phyloP scores from a whole-genome alignment of 2,113 vertebrate species.

The Psophia crepitans region DNA sequence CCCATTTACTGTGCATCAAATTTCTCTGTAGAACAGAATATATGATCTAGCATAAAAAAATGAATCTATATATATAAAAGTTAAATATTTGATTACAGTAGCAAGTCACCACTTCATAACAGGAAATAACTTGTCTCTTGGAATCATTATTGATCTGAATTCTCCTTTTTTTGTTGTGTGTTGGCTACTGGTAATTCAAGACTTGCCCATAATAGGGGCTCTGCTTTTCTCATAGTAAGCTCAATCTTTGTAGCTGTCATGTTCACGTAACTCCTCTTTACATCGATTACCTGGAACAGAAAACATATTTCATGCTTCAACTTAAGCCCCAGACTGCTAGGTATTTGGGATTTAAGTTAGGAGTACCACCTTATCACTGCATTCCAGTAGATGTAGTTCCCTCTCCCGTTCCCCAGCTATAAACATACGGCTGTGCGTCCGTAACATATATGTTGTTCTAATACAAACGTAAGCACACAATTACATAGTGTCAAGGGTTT shows the following conservation, averaged over 20 bases:
- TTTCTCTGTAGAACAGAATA: constrained; percentile 30
- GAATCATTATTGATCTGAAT: constrained; percentile 50
- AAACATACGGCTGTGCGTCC: neutral
- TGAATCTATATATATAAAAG: neutral
- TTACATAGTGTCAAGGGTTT: neutral
- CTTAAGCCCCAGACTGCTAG: neutral
- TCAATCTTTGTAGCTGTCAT: constrained; percentile 96
- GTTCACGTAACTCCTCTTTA: constrained; percentile 86
- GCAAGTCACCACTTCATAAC: constrained; percentile 66
- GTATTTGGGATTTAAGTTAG: neutral
- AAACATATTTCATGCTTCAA: neutral
- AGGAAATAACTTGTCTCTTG: neutral
- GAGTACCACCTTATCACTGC: neutral
- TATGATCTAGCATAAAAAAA: constrained; percentile 16
- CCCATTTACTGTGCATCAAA: neutral
- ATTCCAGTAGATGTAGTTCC: neutral
- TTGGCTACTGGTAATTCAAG: constrained; percentile 85
- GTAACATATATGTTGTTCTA: fast-evolving
- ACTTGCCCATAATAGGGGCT: constrained; percentile 89
- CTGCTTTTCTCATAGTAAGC: constrained; percentile 90
- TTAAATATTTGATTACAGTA: constrained; percentile 64
- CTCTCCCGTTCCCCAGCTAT: neutral
- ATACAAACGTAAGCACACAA: fast-evolving
- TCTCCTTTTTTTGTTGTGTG: constrained; percentile 71
- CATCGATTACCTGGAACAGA: constrained; percentile 86